These are phyloP conservation scores for Achatina immaculata DNA, from an alignment of 1,140 invertebrate species.

Conservation along the genomic window DNA sequence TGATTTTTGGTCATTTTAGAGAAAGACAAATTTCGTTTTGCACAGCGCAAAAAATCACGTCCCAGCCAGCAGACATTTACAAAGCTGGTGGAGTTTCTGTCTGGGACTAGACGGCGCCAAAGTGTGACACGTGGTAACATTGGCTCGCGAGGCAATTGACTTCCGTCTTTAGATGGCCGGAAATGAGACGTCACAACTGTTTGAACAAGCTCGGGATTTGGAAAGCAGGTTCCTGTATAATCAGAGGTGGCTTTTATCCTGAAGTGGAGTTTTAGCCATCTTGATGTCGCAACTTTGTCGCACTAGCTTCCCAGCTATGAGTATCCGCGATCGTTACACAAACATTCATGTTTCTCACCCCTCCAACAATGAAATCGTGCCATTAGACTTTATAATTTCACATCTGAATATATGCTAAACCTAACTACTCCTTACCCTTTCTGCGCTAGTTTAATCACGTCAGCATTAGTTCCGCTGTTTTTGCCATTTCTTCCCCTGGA, in stretches of 20 bases:
- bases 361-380: too few relatives aligned
- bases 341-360: too few relatives aligned
- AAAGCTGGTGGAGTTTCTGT: background rate
- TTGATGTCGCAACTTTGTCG: too few relatives aligned
- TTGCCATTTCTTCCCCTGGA: too few relatives aligned
- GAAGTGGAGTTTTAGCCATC: too few relatives aligned
- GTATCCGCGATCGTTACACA: too few relatives aligned
- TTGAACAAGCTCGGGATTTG: background rate
- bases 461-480: too few relatives aligned
- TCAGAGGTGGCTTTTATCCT: background rate
- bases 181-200: background rate
- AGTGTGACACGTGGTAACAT: background rate
- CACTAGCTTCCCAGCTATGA: too few relatives aligned
- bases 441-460: too few relatives aligned
- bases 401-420: too few relatives aligned
- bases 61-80: background rate
- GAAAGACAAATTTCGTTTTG: background rate
- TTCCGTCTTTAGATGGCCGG: background rate
- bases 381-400: too few relatives aligned
- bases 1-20: background rate
- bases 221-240: background rate
- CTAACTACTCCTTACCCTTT: too few relatives aligned
- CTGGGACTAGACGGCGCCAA: conserved; percentile 1
- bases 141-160: background rate
- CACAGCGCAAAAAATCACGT: background rate